Evolutionary conservation across 1,140 invertebrate species (phyloP), one percentile per base, ranked within the genome.

Genomic region (Sesamia nonagrioides): DNA sequence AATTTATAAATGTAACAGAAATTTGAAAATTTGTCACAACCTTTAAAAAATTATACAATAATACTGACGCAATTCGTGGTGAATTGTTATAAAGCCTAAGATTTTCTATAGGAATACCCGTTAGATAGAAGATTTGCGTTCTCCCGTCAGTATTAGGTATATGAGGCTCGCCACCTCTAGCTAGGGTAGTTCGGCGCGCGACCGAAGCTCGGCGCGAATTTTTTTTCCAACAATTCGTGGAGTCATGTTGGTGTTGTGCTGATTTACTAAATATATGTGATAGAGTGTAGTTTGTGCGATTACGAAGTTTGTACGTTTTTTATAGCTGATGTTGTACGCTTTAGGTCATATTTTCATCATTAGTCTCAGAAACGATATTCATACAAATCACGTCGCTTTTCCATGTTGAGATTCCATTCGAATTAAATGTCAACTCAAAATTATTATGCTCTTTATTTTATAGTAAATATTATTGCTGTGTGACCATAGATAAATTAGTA

Each of bases 211-310:
- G 60, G 42, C 17, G 37, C 40, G 63, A 68, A 21, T 27, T 17
- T 68, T 71, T 71, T 54, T 11, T 50, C 42, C n/a, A 15, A 50
- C 54, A 71, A 37, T 71, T 71, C 48, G 68, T 71, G 68, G 50
- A 54, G 45, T 71, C 33, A 37, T 71, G 68, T 71, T 48, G 68
- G 27, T 71, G 68, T 71, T 54, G 68, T 71, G 68, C 68, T 54
- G 68, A 71, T 52, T 71, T 71, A 71, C 68, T 71, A 71, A 71
- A 54, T 71, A 71, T 54, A 71, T 71, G 68, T 71, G 68, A 71
- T 71, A 71, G 68, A 71, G 11, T 8, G 68, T 71, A 71, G 68
- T 54, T 54, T 45, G 27, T 71, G 68, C 17, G 48, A 71, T 54
- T 35, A 50, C 15, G 21, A n/a, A 71, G 68, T 71, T 71, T 71